Conservation (phyloP, 2,888 invertebrate species). For the Euspilapteryx auroguttella region DNA sequence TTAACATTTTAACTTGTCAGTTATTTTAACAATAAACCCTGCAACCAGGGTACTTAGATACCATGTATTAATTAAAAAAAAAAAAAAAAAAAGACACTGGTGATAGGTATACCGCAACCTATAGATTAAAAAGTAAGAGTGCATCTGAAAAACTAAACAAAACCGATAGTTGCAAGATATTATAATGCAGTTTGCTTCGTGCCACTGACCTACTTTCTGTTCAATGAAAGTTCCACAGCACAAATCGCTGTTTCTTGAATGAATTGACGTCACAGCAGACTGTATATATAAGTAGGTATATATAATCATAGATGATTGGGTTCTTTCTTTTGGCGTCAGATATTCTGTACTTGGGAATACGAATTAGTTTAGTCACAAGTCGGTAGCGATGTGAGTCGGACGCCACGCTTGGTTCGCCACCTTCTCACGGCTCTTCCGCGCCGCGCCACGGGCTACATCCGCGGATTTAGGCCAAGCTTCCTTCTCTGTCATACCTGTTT, state of each 20-base stretch:
- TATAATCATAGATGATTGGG: constrained; percentile 26
- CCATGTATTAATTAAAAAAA: no score
- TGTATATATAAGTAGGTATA: constrained; percentile 12
- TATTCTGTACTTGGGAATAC: constrained; percentile 26
- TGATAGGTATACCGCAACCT: no score
- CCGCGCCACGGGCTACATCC: constrained; percentile 26
- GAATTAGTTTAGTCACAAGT: constrained; percentile 49
- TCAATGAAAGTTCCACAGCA: constrained; percentile 30
- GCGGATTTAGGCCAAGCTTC: constrained; percentile 42
- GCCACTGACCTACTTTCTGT: constrained; percentile 10
- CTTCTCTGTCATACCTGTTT: constrained; percentile 15
- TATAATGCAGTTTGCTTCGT: no score
- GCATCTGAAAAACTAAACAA: no score
- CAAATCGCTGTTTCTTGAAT: constrained; percentile 43
- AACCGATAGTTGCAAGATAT: no score
- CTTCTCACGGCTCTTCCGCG: constrained; percentile 38
- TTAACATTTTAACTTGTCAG: no score
- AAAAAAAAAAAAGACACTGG: no score
- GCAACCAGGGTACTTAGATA: no score
- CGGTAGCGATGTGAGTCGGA: constrained; percentile 57
- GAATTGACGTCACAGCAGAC: constrained; percentile 43
- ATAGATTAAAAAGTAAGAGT: no score
- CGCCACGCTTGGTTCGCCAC: constrained; percentile 24
- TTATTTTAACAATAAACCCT: no score
- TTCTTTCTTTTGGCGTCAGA: constrained; percentile 47